A percentile compares a stretch with the other conserved stretches of the same genome.
These are phyloP conservation scores for Lepidurus arcticus DNA, from an alignment of 1,140 invertebrate species.

Conservation along the genomic window DNA sequence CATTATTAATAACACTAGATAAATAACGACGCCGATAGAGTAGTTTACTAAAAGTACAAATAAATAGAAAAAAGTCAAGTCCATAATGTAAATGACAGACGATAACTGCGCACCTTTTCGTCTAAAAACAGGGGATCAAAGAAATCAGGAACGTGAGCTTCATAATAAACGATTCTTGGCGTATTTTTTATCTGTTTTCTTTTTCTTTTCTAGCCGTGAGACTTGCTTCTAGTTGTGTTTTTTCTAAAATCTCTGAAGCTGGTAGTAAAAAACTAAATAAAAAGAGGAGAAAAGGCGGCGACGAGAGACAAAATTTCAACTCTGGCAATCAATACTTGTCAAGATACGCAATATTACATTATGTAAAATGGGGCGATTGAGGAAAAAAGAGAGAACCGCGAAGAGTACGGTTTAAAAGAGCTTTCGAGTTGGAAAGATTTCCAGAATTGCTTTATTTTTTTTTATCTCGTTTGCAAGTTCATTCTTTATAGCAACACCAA, in stretches of 20 bases:
- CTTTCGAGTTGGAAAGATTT: neutral
- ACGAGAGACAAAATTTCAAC: constrained; percentile 26
- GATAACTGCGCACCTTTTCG: neutral
- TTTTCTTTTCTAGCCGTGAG: constrained; percentile 27
- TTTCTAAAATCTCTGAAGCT: neutral
- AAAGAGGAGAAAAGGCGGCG: constrained; percentile 34
- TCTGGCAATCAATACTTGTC: constrained; percentile 29
- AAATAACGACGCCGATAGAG: too few relatives aligned
- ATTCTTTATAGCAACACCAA: too few relatives aligned
- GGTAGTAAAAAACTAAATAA: neutral
- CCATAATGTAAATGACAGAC: neutral
- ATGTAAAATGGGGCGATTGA: neutral
- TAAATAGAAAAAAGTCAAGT: neutral
- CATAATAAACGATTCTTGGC: constrained; percentile 11
- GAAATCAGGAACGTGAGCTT: neutral
- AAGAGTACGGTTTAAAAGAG: neutral
- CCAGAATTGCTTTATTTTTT: too few relatives aligned
- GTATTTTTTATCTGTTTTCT: constrained; percentile 33
- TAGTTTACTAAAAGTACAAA: neutral
- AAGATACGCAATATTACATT: constrained; percentile 25
- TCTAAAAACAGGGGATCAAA: neutral
- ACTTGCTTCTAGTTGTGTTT: neutral
- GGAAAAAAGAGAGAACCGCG: neutral
- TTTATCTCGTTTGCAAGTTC: too few relatives aligned
- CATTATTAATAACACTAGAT: too few relatives aligned